phyloP scores from a whole-genome alignment of 2,113 vertebrate genomes.

The Pterophyllum scalare region DNA sequence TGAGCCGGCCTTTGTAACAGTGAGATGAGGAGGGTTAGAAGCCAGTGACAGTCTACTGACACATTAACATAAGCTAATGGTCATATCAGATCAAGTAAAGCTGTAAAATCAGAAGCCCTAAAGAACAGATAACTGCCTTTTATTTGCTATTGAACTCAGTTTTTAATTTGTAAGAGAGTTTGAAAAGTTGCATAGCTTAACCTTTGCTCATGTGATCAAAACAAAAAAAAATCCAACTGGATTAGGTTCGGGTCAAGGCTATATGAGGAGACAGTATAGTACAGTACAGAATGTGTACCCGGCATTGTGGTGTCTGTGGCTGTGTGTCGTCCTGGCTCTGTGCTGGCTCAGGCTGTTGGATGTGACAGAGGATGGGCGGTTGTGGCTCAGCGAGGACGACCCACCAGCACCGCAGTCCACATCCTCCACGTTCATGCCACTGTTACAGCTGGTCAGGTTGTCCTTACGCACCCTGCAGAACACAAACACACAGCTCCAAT shows the following conservation, averaged over 20 bases:
- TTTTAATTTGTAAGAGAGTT: too few species aligned
- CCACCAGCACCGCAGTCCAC: slow-evolving; percentile 81
- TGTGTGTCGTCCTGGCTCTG: slow-evolving; percentile 80
- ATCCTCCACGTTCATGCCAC: slow-evolving; percentile 86
- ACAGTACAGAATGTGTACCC: slow-evolving; percentile 65
- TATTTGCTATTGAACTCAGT: too few species aligned
- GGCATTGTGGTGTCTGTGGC: slow-evolving; percentile 79
- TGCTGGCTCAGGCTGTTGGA: slow-evolving; percentile 88
- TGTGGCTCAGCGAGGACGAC: slow-evolving; percentile 76
- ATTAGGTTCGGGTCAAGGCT: neutral
- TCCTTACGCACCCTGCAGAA: slow-evolving; percentile 90
- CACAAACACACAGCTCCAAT: slow-evolving; percentile 28
- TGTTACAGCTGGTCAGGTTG: slow-evolving; percentile 87
- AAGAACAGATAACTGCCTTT: neutral
- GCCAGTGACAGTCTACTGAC: too few species aligned
- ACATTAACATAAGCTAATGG: too few species aligned
- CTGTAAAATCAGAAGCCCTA: neutral
- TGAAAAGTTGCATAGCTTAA: neutral
- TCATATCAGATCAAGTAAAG: neutral
- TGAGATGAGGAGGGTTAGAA: too few species aligned
- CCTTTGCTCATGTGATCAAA: neutral
- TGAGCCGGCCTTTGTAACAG: neutral
- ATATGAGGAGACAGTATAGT: neutral
- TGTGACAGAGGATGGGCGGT: slow-evolving; percentile 81
- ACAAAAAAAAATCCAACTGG: neutral